Percentiles rank a stretch among this genome's conserved stretches.
These are phyloP conservation scores for Patiria pectinifera DNA, from an alignment of 53 echinoderm and acorn worm genomes.

Conservation along the genomic window DNA sequence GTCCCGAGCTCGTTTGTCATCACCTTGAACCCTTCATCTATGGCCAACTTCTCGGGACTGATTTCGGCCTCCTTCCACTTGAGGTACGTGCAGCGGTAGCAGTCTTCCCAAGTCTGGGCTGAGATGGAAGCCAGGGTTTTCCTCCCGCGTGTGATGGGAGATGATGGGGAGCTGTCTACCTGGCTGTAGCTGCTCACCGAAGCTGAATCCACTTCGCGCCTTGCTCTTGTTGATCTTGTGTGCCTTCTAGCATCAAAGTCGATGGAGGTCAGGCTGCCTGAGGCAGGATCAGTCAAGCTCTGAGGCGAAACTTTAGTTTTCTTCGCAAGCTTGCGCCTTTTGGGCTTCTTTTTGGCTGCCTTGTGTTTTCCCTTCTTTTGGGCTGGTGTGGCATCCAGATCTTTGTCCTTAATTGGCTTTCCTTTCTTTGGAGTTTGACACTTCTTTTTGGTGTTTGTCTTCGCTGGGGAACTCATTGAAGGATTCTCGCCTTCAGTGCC, in stretches of 20 bases:
- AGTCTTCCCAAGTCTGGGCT: conserved; percentile 58
- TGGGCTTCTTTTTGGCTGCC: conserved; percentile 19
- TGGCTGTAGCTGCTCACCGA: conserved; percentile 24
- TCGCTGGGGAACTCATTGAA: neutral
- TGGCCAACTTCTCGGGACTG: conserved; percentile 9
- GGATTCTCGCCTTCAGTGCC: neutral
- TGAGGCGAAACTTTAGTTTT: conserved; percentile 24
- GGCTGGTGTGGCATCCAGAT: neutral
- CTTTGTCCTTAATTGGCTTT: neutral
- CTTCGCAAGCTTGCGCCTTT: conserved; percentile 30
- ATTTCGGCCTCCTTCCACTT: conserved; percentile 43
- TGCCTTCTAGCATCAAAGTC: conserved; percentile 40
- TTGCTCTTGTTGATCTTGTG: conserved; percentile 27
- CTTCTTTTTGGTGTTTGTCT: neutral
- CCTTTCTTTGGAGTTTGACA: neutral
- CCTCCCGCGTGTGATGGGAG: conserved; percentile 14
- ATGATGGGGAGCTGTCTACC: conserved; percentile 18
- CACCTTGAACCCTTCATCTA: conserved; percentile 50
- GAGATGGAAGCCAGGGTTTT: conserved; percentile 48
- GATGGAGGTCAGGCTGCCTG: conserved; percentile 43
- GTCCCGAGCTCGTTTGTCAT: conserved; percentile 52
- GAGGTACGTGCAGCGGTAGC: conserved; percentile 59
- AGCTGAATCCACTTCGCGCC: neutral
- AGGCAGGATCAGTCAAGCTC: conserved; percentile 38
- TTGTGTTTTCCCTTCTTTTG: conserved; percentile 13